Conservation (phyloP, 2,888 invertebrate genomes). For the Antheraea assamensis region DNA sequence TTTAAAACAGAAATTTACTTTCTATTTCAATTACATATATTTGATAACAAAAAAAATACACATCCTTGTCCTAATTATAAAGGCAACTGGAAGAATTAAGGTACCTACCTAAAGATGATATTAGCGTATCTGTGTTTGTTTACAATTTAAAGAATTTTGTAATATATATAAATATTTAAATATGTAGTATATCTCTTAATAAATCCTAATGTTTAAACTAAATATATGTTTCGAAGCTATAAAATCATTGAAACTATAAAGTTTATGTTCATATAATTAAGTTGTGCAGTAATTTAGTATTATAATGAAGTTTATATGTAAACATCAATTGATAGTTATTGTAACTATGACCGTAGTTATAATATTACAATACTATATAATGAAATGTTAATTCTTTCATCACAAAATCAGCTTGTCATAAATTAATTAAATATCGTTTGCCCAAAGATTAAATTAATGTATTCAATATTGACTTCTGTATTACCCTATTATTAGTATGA, state of each 20-base stretch:
- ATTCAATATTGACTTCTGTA: neutral
- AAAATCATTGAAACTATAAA: neutral
- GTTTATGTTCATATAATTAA: neutral
- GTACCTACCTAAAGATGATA: neutral
- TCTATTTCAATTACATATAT: too few species aligned
- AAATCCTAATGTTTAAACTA: neutral
- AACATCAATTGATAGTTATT: neutral
- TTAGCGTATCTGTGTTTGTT: neutral
- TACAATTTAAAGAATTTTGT: too few species aligned
- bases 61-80: neutral
- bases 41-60: neutral
- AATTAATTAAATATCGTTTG: neutral
- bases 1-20: too few species aligned
- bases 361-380: neutral
- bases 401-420: neutral
- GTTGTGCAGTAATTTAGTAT: neutral
- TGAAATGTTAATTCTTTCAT: neutral
- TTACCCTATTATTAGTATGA: neutral
- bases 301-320: neutral
- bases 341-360: neutral
- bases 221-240: neutral
- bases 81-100: neutral
- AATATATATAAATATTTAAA: too few species aligned
- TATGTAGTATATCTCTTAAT: neutral
- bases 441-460: neutral